These are phyloP conservation scores for Diprion similis DNA, from an alignment of 1,140 invertebrate species.

Conservation along the genomic window DNA sequence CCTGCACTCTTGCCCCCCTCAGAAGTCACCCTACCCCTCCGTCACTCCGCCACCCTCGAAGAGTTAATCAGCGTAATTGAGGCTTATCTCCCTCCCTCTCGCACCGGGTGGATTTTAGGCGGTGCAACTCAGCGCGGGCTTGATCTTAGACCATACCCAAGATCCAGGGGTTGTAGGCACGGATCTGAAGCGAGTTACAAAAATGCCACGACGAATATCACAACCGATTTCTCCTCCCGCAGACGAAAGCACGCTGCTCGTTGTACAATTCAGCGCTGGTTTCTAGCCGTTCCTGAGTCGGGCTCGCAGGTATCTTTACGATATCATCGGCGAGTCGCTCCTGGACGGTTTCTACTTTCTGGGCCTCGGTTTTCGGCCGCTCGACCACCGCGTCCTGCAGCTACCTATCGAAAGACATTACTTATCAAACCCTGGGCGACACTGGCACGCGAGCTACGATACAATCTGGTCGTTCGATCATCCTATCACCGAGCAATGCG, in stretches of 20 bases:
- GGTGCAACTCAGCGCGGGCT: no score
- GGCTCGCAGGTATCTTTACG: no score
- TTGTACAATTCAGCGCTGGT: no score
- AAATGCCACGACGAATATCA: no score
- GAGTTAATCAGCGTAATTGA: slow-evolving; percentile 54
- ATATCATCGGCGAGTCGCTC: no score
- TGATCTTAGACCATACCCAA: not conserved
- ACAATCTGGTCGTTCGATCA: slow-evolving; percentile 52
- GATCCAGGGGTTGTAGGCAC: not conserved
- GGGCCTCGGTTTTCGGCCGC: no score
- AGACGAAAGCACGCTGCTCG: no score
- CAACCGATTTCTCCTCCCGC: no score
- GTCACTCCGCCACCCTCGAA: slow-evolving; percentile 40
- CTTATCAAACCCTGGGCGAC: slow-evolving; percentile 50
- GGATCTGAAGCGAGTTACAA: no score
- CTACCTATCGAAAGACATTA: slow-evolving; percentile 48
- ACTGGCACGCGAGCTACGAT: slow-evolving; percentile 51
- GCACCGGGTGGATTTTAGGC: not conserved
- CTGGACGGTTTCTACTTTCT: no score
- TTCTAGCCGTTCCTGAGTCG: no score
- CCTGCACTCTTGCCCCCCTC: slow-evolving; percentile 17
- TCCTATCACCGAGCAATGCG: slow-evolving; percentile 44
- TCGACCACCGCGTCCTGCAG: not conserved
- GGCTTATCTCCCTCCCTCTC: slow-evolving; percentile 47
- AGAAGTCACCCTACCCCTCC: not conserved